Conservation (phyloP, 2,113 vertebrate species). For the Oxyruncus cristatus region DNA sequence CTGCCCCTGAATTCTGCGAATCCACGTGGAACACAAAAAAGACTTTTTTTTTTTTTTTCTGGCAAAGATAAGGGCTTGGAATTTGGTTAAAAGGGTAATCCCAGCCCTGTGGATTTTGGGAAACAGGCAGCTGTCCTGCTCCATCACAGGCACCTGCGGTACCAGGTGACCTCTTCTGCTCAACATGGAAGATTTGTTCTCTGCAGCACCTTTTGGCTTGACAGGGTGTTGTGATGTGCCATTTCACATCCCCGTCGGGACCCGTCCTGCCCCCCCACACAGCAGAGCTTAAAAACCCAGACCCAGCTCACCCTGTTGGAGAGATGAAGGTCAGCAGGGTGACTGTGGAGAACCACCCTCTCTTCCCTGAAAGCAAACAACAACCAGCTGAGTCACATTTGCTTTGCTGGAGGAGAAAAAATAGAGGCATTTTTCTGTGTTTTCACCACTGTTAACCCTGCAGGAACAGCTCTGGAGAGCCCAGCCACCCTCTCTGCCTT, state of each 20-base stretch:
- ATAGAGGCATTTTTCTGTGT: background rate
- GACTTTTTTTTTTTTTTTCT: background rate
- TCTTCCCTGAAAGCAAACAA: background rate
- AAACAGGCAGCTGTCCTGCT: background rate
- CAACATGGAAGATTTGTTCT: background rate
- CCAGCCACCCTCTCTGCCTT: background rate
- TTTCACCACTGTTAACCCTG: background rate
- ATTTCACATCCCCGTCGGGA: background rate
- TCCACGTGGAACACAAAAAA: background rate
- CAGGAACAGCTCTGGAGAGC: background rate
- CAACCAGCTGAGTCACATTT: background rate
- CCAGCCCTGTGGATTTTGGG: rapidly evolving
- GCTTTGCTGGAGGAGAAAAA: background rate
- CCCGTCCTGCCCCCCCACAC: background rate
- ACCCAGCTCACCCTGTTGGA: rapidly evolving
- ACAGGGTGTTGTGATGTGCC: background rate
- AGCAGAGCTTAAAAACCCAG: background rate
- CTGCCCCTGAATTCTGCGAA: background rate
- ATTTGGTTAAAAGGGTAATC: background rate
- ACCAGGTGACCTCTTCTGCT: background rate
- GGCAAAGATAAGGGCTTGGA: background rate
- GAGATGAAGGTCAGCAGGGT: background rate
- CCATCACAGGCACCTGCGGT: background rate
- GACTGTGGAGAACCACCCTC: background rate
- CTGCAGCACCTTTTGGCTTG: background rate